Evolutionary conservation across 2,797 vertebrate genomes (phyloP).

Genomic region (Clarias platycephalus): DNA sequence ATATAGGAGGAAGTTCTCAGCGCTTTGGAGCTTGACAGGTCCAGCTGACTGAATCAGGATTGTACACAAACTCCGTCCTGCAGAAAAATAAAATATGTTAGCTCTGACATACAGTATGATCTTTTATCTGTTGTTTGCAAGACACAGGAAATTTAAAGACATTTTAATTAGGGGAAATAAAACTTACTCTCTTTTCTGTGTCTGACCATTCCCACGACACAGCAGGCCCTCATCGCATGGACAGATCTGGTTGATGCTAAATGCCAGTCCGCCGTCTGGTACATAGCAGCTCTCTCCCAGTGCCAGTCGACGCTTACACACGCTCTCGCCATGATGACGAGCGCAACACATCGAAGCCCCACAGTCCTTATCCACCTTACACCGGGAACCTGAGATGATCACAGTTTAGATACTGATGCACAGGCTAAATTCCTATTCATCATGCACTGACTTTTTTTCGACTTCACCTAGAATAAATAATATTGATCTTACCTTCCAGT

Average conservation of each 20-base stretch:
- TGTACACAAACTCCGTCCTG: constrained; percentile 74
- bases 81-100: constrained; percentile 47
- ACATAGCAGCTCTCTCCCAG: constrained; percentile 77
- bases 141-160: neutral
- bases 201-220: constrained; percentile 66
- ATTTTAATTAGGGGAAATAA: neutral
- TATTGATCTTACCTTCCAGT: constrained; percentile 74
- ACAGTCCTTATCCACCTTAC: constrained; percentile 80
- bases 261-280: constrained; percentile 81
- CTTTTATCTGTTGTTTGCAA: neutral
- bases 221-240: constrained; percentile 81
- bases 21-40: constrained; percentile 71
- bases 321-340: constrained; percentile 80
- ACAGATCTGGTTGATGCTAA: constrained; percentile 87
- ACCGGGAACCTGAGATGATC: constrained; percentile 75
- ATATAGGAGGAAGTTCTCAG: constrained; percentile 47
- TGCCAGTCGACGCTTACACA: constrained; percentile 77
- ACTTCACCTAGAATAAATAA: neutral
- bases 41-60: constrained; percentile 68
- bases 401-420: neutral
- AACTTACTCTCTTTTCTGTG: constrained; percentile 75
- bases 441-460: neutral
- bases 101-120: neutral
- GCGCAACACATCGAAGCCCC: constrained; percentile 78
- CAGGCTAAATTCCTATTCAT: neutral